A percentile compares a stretch with the other conserved stretches of the same genome.
Conservation (phyloP, 2,888 invertebrate genomes). For the Unio delphinus region DNA sequence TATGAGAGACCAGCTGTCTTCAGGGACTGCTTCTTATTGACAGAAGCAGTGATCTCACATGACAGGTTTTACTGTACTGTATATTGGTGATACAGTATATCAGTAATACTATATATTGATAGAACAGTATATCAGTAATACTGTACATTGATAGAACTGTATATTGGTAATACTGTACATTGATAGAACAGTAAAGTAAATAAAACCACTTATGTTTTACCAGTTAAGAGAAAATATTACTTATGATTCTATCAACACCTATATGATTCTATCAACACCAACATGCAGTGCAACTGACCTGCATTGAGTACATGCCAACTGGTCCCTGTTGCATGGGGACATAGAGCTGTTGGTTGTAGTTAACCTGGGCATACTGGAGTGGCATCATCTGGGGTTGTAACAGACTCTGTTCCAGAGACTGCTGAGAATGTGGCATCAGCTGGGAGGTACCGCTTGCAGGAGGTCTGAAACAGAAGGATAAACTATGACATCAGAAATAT, state of each 20-base stretch:
- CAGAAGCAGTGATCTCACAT: too few relatives aligned
- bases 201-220: too few relatives aligned
- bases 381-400: conserved; percentile 28
- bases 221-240: too few relatives aligned
- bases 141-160: too few relatives aligned
- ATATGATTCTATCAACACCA: not conserved
- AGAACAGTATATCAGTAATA: too few relatives aligned
- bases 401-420: conserved; percentile 12
- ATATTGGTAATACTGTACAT: too few relatives aligned
- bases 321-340: conserved; percentile 39
- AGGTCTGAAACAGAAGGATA: conserved; percentile 10
- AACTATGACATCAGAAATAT: not conserved
- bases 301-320: conserved; percentile 30
- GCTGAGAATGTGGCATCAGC: conserved; percentile 24
- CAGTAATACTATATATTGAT: too few relatives aligned
- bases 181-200: too few relatives aligned
- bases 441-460: conserved; percentile 24
- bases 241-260: not conserved
- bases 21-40: too few relatives aligned
- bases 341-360: conserved; percentile 33
- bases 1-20: too few relatives aligned
- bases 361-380: conserved; percentile 30
- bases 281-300: conserved; percentile 14
- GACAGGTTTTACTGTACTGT: too few relatives aligned
- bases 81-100: too few relatives aligned